phyloP scores from a whole-genome alignment of 53 echinoderm and acorn worm genomes.

The Actinopyga echinites region DNA sequence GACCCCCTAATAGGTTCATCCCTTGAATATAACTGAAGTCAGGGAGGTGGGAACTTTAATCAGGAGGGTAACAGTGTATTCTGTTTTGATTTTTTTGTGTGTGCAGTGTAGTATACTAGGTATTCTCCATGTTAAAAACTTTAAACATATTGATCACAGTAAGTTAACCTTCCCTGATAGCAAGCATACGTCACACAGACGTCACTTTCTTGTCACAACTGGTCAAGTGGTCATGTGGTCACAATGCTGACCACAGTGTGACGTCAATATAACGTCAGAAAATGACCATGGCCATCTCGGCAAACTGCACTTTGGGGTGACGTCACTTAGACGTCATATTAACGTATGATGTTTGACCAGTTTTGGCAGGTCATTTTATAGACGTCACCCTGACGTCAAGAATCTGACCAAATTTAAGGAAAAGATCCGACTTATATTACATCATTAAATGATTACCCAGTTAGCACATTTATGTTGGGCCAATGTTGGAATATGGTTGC shows the following conservation, averaged over 20 bases:
- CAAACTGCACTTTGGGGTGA: neutral
- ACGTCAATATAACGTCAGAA: constrained; percentile 8
- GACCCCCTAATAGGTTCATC: too few species aligned
- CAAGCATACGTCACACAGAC: constrained; percentile 1
- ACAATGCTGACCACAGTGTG: neutral
- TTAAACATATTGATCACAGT: too few species aligned
- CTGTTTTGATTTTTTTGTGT: too few species aligned
- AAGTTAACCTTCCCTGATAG: neutral
- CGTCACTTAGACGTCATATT: constrained; percentile 3
- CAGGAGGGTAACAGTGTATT: too few species aligned
- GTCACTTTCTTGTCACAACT: constrained; percentile 5
- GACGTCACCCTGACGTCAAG: constrained; percentile 4
- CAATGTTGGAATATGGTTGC: too few species aligned
- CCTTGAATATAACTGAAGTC: too few species aligned
- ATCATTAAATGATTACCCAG: neutral
- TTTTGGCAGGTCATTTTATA: neutral
- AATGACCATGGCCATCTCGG: constrained; percentile 1
- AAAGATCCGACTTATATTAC: neutral
- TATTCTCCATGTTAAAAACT: too few species aligned
- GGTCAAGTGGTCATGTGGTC: neutral
- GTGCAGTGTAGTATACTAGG: too few species aligned
- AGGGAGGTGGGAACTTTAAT: too few species aligned
- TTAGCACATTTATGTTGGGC: too few species aligned
- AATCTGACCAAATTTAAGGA: neutral
- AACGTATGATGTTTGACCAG: neutral